Conservation (phyloP, 2,888 invertebrate genomes). For the Ormyrus nitidulus region DNA sequence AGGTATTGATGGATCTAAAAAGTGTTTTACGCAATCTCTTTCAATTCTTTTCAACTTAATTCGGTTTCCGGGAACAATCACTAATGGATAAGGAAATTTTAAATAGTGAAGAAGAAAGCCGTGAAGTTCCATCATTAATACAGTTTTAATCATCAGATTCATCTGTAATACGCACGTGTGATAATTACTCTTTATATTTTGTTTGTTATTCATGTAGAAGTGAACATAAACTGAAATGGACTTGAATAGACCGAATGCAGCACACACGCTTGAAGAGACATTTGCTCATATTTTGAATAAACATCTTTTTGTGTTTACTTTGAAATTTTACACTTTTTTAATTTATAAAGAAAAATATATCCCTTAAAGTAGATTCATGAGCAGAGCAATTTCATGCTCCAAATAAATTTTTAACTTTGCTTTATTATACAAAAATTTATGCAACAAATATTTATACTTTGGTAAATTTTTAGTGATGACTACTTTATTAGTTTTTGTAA, state of each 20-base stretch:
- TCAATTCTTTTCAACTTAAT: too few species aligned
- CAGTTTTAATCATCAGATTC: slow-evolving; percentile 38
- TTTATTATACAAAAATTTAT: slow-evolving; percentile 13
- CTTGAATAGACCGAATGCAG: neutral
- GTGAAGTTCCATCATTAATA: neutral
- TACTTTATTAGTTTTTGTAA: too few species aligned
- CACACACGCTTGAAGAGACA: neutral
- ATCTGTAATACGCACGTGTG: slow-evolving; percentile 1
- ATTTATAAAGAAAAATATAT: slow-evolving; percentile 31
- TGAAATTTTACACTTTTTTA: neutral
- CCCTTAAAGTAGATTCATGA: slow-evolving; percentile 1
- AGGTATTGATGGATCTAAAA: too few species aligned
- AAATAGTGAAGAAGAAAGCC: too few species aligned
- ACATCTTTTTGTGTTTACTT: neutral
- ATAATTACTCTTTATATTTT: slow-evolving; percentile 14
- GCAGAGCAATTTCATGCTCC: slow-evolving; percentile 14
- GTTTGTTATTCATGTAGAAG: slow-evolving; percentile 4
- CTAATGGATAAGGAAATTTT: too few species aligned
- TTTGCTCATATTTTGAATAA: neutral
- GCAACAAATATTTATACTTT: slow-evolving; percentile 13
- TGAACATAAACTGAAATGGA: neutral
- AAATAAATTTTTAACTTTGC: slow-evolving; percentile 16
- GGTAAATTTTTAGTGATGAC: neutral
- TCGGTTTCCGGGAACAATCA: too few species aligned
- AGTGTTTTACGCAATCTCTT: too few species aligned